Evolutionary conservation across 2,888 invertebrate species (phyloP).

Genomic region (Catocala fraxini): DNA sequence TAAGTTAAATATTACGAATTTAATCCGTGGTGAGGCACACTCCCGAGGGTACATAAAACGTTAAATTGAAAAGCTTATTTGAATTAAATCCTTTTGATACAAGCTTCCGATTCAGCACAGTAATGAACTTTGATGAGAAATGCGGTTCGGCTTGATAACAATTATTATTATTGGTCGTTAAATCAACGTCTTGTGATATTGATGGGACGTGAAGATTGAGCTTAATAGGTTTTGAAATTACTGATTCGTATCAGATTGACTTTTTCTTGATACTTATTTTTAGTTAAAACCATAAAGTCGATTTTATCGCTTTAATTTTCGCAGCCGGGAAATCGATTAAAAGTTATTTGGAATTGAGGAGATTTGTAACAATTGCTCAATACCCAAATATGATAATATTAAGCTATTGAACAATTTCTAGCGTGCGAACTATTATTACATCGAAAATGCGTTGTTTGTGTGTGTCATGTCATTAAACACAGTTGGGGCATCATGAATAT

Average conservation of each 20-base stretch:
- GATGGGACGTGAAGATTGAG: slow-evolving; percentile 31
- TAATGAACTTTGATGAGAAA: slow-evolving; percentile 59
- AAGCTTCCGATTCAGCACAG: slow-evolving; percentile 54
- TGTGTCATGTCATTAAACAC: slow-evolving; percentile 18
- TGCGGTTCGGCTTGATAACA: slow-evolving; percentile 43
- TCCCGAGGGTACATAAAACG: slow-evolving; percentile 50
- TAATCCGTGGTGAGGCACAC: slow-evolving; percentile 51
- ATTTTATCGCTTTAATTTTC: slow-evolving; percentile 30
- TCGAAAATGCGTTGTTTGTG: slow-evolving; percentile 29
- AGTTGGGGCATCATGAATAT: too few relatives aligned
- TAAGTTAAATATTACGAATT: slow-evolving; percentile 53
- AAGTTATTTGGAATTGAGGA: slow-evolving; percentile 19
- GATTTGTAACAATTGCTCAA: slow-evolving; percentile 22
- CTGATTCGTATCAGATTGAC: slow-evolving; percentile 37
- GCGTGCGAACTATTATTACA: slow-evolving; percentile 20
- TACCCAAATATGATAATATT: slow-evolving; percentile 9
- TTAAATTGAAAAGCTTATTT: slow-evolving; percentile 64
- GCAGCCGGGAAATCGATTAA: slow-evolving; percentile 19
- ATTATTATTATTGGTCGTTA: slow-evolving; percentile 48
- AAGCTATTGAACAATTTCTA: neutral
- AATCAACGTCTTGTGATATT: slow-evolving; percentile 43
- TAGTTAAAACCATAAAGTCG: slow-evolving; percentile 11
- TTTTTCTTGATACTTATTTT: slow-evolving; percentile 23
- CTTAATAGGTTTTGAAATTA: slow-evolving; percentile 37
- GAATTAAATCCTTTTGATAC: slow-evolving; percentile 67